Evolutionary conservation across 2,113 vertebrate species (phyloP).

Genomic region (Guaruba guarouba): DNA sequence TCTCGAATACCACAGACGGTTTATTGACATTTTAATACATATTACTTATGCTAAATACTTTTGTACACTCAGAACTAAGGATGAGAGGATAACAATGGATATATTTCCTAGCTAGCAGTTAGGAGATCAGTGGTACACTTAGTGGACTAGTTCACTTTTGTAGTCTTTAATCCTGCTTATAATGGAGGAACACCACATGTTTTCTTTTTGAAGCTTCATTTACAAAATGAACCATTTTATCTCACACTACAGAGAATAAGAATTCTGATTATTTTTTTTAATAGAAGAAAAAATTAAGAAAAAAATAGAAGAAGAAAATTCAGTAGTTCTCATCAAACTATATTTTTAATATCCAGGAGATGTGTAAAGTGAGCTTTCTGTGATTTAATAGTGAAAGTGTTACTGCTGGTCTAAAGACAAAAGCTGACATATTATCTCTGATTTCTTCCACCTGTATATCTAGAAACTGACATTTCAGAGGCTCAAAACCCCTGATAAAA

Average conservation of each 20-base stretch:
- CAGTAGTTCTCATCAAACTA: background rate
- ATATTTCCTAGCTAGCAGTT: slow-evolving; percentile 35
- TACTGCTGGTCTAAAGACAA: background rate
- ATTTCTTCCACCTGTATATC: background rate
- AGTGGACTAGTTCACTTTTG: slow-evolving; percentile 39
- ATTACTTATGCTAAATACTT: slow-evolving; percentile 71
- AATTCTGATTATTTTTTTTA: background rate
- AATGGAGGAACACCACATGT: slow-evolving; percentile 20
- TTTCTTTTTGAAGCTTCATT: slow-evolving; percentile 56
- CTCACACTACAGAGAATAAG: slow-evolving; percentile 31
- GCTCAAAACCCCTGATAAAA: background rate
- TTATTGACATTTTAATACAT: slow-evolving; percentile 76
- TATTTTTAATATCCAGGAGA: slow-evolving; percentile 36
- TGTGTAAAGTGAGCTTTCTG: background rate
- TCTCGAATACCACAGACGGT: slow-evolving; percentile 70
- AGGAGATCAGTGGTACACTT: slow-evolving; percentile 38
- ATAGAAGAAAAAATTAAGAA: background rate
- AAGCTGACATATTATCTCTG: background rate
- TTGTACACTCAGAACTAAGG: slow-evolving; percentile 48
- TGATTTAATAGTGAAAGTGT: background rate
- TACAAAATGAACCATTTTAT: slow-evolving; percentile 56
- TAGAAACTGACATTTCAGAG: background rate
- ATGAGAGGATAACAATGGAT: slow-evolving; percentile 53
- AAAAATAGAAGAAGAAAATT: background rate
- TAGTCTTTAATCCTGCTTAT: slow-evolving; percentile 69